These are phyloP conservation scores for Papio anubis DNA, from an alignment of 2,113 vertebrate species.

Conservation along the genomic window DNA sequence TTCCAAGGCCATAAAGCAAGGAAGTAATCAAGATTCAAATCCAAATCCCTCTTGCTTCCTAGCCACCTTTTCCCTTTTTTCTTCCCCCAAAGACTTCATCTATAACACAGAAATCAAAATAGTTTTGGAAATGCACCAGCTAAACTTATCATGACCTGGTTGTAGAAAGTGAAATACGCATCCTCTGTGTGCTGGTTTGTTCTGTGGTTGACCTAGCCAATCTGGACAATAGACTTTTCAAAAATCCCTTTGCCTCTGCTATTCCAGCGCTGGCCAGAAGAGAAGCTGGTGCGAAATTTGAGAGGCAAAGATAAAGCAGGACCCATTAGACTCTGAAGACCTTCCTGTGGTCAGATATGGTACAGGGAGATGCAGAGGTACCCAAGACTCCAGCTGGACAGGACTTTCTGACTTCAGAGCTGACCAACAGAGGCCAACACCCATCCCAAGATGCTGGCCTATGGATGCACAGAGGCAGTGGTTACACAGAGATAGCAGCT, in stretches of 20 bases:
- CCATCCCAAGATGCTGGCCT: not conserved
- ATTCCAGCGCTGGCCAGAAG: not conserved
- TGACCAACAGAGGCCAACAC: not conserved
- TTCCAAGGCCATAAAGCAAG: not conserved
- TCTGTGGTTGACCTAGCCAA: not conserved
- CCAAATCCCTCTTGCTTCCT: not conserved
- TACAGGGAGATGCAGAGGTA: not conserved
- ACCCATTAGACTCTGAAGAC: not conserved
- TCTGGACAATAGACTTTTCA: not conserved
- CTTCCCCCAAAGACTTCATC: not conserved
- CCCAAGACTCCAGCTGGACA: fast-evolving
- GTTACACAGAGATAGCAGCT: not conserved
- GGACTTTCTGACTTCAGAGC: not conserved
- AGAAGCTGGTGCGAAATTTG: not conserved
- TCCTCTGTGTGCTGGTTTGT: not conserved
- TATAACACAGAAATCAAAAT: not conserved
- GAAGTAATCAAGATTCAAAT: not conserved
- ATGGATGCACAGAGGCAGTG: not conserved
- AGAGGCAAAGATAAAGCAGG: not conserved
- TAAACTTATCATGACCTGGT: not conserved
- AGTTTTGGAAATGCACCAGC: not conserved
- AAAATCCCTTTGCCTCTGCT: not conserved
- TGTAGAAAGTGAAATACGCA: not conserved
- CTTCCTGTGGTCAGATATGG: not conserved
- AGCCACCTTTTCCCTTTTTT: not conserved